Conservation (phyloP, 2,797 vertebrate species). For the Sebastes glaucus region DNA sequence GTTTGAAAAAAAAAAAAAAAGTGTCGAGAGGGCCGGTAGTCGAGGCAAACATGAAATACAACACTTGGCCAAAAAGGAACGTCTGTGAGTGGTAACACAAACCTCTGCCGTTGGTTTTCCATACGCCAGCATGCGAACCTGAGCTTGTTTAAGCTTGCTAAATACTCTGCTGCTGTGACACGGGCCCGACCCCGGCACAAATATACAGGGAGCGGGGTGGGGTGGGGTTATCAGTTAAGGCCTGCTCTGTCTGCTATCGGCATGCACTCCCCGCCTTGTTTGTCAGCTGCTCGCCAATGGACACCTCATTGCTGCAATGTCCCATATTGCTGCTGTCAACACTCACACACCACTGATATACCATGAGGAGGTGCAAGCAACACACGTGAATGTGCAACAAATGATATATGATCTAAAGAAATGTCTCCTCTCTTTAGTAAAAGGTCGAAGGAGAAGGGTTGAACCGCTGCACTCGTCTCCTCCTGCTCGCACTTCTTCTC, state of each 20-base stretch:
- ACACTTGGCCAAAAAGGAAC: conserved; percentile 48
- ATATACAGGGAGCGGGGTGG: conserved; percentile 61
- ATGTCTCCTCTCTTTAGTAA: conserved; percentile 34
- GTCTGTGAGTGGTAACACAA: conserved; percentile 62
- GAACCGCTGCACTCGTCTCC: conserved; percentile 53
- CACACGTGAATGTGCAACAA: conserved; percentile 39
- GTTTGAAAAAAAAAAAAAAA: neutral
- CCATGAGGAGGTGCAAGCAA: neutral
- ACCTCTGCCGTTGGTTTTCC: conserved; percentile 42
- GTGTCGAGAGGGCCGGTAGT: conserved; percentile 17
- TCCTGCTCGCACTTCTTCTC: conserved; percentile 46
- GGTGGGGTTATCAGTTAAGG: conserved; percentile 76
- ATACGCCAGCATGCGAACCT: conserved; percentile 50
- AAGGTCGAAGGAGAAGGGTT: conserved; percentile 40
- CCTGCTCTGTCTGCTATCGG: conserved; percentile 62
- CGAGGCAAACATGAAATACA: conserved; percentile 55
- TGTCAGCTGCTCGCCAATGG: conserved; percentile 78
- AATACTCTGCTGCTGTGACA: conserved; percentile 71
- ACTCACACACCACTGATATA: conserved; percentile 50
- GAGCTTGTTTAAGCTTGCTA: conserved; percentile 80
- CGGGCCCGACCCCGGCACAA: conserved; percentile 65
- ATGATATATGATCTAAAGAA: conserved; percentile 35
- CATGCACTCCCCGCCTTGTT: conserved; percentile 69
- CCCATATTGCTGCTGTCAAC: conserved; percentile 77
- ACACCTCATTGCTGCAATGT: conserved; percentile 66